Base-by-base conservation (phyloP, 2,113 vertebrate species). In the Etia nguti region DNA sequence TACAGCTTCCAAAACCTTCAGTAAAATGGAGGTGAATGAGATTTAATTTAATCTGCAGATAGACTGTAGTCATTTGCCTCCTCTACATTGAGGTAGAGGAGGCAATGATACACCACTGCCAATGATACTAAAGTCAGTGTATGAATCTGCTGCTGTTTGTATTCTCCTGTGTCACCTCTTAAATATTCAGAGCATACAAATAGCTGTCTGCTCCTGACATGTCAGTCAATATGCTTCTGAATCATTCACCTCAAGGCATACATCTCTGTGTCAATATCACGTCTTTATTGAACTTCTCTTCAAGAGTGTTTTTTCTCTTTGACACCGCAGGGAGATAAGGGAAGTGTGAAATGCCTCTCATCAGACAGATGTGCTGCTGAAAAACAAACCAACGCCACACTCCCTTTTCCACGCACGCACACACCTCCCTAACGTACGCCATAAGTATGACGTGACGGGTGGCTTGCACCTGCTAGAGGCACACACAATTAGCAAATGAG, bases 391-490 rank as follows among this genome's bases (percentile, higher is more conserved):
- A 10, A 3, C 54, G 10, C 79, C 43, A 60, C 56, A 29, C 52
- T 26, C n/a, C 54, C 34, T 43, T 24, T 34, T 65, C 43, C 54
- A 18, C 36, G 20, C 55, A 77, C 3, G 1, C 79, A 48, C 55
- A 41, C 60, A 60, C 18, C 62, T 38, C 48, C 57, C 26, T 24
- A 34, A 34, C 20, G 16, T 22, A 4, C 4, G 15, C 43, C 84
- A 70, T 59, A 26, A 73, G 56, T 43, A 52, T 62, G 80, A 75
- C 41, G 48, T 80, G 90, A 86, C 62, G 83, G 88, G 83, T 36
- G 81, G 52, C 62, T 90, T 24, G 50, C 91, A 90, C 91, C 86
- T 93, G 90, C 88, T 85, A 79, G 57, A 85, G 79, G 62, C 81
- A 11, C 15, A 20, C 59, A 62, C 81, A 86, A 91, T 92, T 86